Evolutionary conservation across 2,797 vertebrate genomes (phyloP).

Genomic region (Peromyscus nudipes): DNA sequence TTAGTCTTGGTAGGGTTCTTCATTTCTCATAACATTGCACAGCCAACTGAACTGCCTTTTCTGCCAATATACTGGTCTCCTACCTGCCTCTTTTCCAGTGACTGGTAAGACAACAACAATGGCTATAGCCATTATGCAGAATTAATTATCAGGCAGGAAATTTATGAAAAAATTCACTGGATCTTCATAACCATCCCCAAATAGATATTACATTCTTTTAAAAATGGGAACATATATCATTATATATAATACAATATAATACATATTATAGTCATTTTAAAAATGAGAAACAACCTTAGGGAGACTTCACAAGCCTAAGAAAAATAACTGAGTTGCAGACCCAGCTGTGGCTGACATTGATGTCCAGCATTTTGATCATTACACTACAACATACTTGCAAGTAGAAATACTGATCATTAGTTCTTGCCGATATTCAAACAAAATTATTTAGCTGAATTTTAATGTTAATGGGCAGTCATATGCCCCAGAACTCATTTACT

Average conservation of each 20-base stretch:
- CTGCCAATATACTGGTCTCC: background rate
- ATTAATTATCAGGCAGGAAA: background rate
- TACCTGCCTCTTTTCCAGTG: background rate
- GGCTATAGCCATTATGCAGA: background rate
- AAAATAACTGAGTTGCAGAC: background rate
- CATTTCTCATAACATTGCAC: background rate
- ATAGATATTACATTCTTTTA: background rate
- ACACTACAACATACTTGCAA: background rate
- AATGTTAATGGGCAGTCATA: background rate
- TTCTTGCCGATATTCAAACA: background rate
- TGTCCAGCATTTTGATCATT: background rate
- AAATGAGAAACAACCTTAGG: background rate
- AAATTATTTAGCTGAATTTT: background rate
- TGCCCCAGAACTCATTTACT: background rate
- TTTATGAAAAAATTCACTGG: background rate
- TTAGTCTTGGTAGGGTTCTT: background rate
- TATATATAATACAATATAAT: background rate
- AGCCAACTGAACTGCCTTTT: background rate
- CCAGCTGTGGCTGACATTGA: background rate
- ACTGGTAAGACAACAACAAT: background rate
- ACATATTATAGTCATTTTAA: background rate
- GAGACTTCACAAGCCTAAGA: background rate
- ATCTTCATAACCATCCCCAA: background rate
- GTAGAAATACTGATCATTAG: background rate
- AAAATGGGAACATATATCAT: background rate